Conservation (phyloP, 2,888 invertebrate genomes). For the Timema podura region DNA sequence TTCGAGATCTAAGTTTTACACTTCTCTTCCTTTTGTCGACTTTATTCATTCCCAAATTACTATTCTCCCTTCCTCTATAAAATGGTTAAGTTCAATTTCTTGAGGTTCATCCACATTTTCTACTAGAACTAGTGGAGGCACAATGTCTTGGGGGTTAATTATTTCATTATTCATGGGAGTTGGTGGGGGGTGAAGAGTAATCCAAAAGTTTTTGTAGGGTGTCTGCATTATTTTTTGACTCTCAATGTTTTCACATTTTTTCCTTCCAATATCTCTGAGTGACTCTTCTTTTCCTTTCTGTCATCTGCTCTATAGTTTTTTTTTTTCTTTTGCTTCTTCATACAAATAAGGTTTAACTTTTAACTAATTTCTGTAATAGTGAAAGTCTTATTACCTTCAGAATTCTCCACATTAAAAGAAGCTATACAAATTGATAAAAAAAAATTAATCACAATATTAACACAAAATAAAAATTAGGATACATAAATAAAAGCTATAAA, state of each 20-base stretch:
- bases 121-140: neutral
- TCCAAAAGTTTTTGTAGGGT: neutral
- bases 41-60: neutral
- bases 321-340: neutral
- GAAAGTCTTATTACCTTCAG: no score
- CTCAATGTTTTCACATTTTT: conserved; percentile 1
- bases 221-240: neutral
- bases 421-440: no score
- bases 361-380: no score
- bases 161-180: conserved; percentile 3
- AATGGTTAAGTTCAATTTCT: no score
- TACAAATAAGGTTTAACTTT: neutral
- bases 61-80: neutral
- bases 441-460: no score
- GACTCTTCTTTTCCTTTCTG: neutral
- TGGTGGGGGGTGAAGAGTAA: neutral
- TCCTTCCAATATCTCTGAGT: neutral
- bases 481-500: no score
- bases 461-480: no score
- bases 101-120: no score
- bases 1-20: conserved; percentile 5
- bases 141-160: neutral
- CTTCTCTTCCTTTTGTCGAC: neutral
- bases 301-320: conserved; percentile 10
- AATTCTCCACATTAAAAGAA: no score